phyloP scores from a whole-genome alignment of 1,140 invertebrate genomes.

The Bombus picipes region DNA sequence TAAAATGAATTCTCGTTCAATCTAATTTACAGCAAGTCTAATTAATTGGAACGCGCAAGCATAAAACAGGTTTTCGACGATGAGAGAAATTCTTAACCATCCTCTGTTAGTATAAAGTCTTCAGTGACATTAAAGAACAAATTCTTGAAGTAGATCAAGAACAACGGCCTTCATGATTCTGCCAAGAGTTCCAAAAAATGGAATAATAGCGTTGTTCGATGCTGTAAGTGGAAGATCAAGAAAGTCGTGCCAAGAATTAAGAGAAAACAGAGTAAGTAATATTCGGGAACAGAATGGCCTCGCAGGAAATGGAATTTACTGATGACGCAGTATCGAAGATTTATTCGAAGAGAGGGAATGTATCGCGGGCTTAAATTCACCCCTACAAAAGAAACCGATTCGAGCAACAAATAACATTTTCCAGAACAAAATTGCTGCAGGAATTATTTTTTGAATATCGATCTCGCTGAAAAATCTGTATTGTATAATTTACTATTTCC shows the following conservation, averaged over 20 bases:
- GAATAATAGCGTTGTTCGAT: neutral
- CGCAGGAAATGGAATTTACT: slow-evolving; percentile 23
- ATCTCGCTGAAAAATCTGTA: too few relatives aligned
- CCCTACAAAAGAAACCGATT: neutral
- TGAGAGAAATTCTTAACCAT: neutral
- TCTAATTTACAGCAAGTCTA: too few relatives aligned
- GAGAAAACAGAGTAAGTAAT: slow-evolving; percentile 13
- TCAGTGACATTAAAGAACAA: neutral
- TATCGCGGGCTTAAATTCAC: slow-evolving; percentile 10
- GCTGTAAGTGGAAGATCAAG: neutral
- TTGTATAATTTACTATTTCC: too few relatives aligned
- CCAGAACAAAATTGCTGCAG: too few relatives aligned
- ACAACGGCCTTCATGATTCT: neutral
- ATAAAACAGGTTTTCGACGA: neutral
- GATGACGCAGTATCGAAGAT: slow-evolving; percentile 31
- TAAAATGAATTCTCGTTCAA: too few relatives aligned
- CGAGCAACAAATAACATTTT: slow-evolving; percentile 3
- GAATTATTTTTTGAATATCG: too few relatives aligned
- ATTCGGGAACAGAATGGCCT: neutral
- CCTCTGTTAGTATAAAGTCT: neutral
- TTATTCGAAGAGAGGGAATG: neutral
- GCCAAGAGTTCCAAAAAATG: neutral
- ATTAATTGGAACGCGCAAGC: too few relatives aligned
- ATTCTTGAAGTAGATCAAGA: neutral
- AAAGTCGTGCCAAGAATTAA: slow-evolving; percentile 29